Percentiles rank a stretch among this genome's conserved stretches.
These are phyloP conservation scores for Drosophila kikkawai DNA, from an alignment of 1,140 invertebrate species.

Conservation along the genomic window DNA sequence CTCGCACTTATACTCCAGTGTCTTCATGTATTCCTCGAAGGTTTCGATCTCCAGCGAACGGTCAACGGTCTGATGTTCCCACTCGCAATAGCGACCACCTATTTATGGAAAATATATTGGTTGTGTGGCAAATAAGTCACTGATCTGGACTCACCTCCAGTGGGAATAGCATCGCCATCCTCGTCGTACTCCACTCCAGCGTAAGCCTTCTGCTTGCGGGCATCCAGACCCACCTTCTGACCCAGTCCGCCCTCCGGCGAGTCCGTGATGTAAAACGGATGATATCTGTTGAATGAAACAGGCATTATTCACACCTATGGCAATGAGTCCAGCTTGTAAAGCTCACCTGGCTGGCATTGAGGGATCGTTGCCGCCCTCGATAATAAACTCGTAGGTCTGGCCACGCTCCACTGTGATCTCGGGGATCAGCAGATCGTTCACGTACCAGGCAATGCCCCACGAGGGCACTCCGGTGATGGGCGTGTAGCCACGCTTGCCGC, in stretches of 20 bases:
- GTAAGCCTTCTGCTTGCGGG: constrained; percentile 89
- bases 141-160: constrained; percentile 87
- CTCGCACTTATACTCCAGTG: constrained; percentile 91
- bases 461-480: constrained; percentile 92
- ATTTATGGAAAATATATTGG: not conserved
- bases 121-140: not conserved
- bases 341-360: constrained; percentile 88
- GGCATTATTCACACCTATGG: too few species aligned
- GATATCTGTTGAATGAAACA: constrained; percentile 88
- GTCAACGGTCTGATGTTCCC: constrained; percentile 77
- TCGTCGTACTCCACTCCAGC: constrained; percentile 92
- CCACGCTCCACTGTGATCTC: constrained; percentile 96
- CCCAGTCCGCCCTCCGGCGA: constrained; percentile 93
- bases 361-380: constrained; percentile 92
- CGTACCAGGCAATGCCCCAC: constrained; percentile 97
- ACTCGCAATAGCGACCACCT: constrained; percentile 82
- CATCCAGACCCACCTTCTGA: constrained; percentile 90
- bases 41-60: constrained; percentile 72
- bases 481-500: constrained; percentile 92
- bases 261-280: constrained; percentile 97
- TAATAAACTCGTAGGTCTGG: constrained; percentile 94
- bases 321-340: not conserved
- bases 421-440: constrained; percentile 95
- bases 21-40: constrained; percentile 90
- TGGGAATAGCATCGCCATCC: constrained; percentile 91